Conservation (phyloP, 1,140 invertebrate species). For the Camponotus vicinus region DNA sequence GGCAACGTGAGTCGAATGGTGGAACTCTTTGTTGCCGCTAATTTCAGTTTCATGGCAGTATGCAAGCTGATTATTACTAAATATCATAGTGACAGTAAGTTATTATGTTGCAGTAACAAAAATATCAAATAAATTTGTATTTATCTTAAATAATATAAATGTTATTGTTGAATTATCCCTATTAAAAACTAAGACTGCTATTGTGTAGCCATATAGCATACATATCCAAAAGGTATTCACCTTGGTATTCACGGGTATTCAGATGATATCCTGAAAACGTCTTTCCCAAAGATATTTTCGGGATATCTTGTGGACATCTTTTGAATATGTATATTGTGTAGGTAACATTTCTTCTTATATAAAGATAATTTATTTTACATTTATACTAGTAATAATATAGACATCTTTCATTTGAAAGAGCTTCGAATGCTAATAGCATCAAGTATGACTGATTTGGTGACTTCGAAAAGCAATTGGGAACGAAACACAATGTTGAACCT, state of each 20-base stretch:
- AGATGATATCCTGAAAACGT: too few relatives aligned
- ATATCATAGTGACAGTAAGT: slow-evolving; percentile 33
- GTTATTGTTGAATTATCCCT: neutral
- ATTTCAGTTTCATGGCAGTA: neutral
- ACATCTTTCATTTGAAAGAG: neutral
- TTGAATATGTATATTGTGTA: too few relatives aligned
- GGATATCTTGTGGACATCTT: too few relatives aligned
- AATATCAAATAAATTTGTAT: neutral
- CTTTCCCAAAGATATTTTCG: too few relatives aligned
- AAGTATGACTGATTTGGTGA: neutral
- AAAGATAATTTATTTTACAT: neutral
- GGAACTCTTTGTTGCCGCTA: neutral
- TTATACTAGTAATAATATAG: neutral
- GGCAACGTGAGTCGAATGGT: neutral
- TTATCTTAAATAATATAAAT: neutral
- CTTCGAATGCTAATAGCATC: neutral
- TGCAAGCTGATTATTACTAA: slow-evolving; percentile 10
- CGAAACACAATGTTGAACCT: slow-evolving; percentile 28
- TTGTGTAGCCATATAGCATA: neutral
- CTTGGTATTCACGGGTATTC: too few relatives aligned
- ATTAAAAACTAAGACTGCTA: neutral
- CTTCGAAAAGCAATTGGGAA: neutral
- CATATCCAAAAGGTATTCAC: too few relatives aligned
- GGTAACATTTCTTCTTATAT: neutral
- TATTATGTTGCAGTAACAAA: neutral